Conservation (phyloP, 2,888 invertebrate genomes). For the Hirtodrosophila alboralis region DNA sequence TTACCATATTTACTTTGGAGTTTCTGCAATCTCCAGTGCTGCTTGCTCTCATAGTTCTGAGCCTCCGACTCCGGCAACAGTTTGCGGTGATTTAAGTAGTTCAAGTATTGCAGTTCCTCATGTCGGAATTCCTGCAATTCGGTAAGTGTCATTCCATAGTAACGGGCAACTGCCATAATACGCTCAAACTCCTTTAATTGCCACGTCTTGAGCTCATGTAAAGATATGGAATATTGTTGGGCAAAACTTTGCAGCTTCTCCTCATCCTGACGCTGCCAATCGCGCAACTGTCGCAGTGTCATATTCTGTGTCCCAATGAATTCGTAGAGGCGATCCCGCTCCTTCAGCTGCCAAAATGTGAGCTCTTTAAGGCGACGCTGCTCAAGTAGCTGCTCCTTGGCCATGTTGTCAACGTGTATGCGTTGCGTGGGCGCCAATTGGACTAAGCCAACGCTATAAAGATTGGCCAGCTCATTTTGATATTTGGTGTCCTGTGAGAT, state of each 20-base stretch:
- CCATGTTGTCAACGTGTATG: conserved; percentile 63
- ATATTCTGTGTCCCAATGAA: conserved; percentile 81
- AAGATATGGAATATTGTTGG: conserved; percentile 61
- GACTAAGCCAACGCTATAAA: conserved; percentile 66
- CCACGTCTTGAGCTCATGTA: conserved; percentile 76
- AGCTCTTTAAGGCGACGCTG: conserved; percentile 65
- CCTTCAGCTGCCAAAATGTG: conserved; percentile 76
- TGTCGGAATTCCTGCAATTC: conserved; percentile 81
- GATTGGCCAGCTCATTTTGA: conserved; percentile 68
- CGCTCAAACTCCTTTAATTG: conserved; percentile 78
- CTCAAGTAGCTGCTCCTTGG: conserved; percentile 72
- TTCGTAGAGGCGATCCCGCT: conserved; percentile 81
- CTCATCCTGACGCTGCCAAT: conserved; percentile 78
- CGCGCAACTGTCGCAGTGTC: conserved; percentile 62
- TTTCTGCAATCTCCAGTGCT: conserved; percentile 57
- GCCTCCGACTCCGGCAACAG: conserved; percentile 59
- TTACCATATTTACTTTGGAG: conserved; percentile 64
- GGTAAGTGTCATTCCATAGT: conserved; percentile 73
- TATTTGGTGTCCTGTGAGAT: conserved; percentile 69
- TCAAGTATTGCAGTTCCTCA: conserved; percentile 75
- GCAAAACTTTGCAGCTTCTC: conserved; percentile 64
- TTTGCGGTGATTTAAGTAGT: conserved; percentile 75
- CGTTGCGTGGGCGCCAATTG: conserved; percentile 75
- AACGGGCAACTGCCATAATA: conserved; percentile 68
- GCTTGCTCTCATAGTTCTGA: conserved; percentile 64